Percentiles rank a stretch among this genome's conserved stretches.
Conservation (phyloP, 2,797 vertebrate genomes). For the Podargus strigoides region DNA sequence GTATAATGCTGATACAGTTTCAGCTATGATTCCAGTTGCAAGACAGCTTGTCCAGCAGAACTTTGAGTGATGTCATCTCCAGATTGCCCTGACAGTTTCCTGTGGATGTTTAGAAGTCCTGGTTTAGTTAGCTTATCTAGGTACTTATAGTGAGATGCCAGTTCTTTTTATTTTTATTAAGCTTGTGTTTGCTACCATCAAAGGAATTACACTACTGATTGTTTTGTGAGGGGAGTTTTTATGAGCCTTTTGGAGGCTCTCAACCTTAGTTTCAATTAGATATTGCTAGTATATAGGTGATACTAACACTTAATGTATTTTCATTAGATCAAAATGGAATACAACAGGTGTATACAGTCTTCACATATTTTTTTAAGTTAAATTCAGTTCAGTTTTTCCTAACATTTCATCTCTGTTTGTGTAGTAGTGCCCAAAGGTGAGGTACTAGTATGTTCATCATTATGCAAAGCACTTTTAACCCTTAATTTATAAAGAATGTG, state of each 20-base stretch:
- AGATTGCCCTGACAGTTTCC: background rate
- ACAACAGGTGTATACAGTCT: background rate
- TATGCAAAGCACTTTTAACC: background rate
- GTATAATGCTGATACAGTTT: background rate
- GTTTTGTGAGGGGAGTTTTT: background rate
- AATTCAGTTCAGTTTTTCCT: background rate
- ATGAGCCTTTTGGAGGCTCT: background rate
- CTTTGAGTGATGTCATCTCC: background rate
- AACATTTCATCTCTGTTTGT: background rate
- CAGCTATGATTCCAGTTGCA: background rate
- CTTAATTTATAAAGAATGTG: background rate
- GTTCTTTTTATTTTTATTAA: background rate
- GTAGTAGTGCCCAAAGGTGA: background rate
- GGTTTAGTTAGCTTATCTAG: background rate
- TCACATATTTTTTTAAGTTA: background rate
- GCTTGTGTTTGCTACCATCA: background rate
- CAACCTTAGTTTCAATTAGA: background rate
- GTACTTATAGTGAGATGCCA: background rate
- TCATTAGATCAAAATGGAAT: background rate
- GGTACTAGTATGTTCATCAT: background rate
- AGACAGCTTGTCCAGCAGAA: background rate
- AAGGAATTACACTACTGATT: background rate
- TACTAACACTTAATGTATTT: background rate
- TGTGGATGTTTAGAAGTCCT: background rate
- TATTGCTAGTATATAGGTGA: background rate